A percentile compares a stretch with the other conserved stretches of the same genome.
These are phyloP conservation scores for Drosophila neotestacea DNA, from an alignment of 2,888 invertebrate genomes.

Conservation along the genomic window DNA sequence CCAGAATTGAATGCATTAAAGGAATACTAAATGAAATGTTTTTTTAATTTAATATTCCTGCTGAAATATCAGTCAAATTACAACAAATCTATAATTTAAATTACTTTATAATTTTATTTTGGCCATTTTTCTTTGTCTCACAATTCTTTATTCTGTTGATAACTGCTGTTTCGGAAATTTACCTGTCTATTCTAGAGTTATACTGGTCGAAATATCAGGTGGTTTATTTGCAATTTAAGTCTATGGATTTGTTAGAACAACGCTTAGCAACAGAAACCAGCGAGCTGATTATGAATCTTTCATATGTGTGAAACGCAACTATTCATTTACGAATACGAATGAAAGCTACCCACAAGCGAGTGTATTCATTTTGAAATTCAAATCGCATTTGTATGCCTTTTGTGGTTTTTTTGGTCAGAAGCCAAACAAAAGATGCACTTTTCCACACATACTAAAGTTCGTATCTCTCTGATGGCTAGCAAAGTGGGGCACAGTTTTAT, in stretches of 20 bases:
- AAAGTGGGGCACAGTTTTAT: constrained; percentile 67
- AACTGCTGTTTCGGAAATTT: background rate
- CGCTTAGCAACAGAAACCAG: background rate
- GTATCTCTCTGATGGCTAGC: constrained; percentile 40
- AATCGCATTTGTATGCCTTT: constrained; percentile 60
- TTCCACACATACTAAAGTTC: constrained; percentile 31
- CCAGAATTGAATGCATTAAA: background rate
- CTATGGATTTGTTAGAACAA: background rate
- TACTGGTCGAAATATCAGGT: background rate
- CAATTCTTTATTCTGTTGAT: background rate
- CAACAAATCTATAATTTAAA: too few species aligned
- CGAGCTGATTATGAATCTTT: constrained; percentile 8
- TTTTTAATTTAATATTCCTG: background rate
- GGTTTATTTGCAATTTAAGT: background rate
- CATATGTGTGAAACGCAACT: constrained; percentile 10
- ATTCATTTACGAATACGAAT: constrained; percentile 25
- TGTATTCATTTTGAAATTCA: constrained; percentile 69
- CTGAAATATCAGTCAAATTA: too few species aligned
- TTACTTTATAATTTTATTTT: too few species aligned
- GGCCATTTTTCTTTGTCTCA: background rate
- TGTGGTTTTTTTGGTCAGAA: constrained; percentile 80
- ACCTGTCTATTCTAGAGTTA: background rate
- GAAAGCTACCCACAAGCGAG: constrained; percentile 26
- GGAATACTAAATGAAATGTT: background rate
- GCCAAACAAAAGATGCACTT: constrained; percentile 69